phyloP scores from a whole-genome alignment of 2,888 invertebrate species.

The Mesorhabditis sp. region DNA sequence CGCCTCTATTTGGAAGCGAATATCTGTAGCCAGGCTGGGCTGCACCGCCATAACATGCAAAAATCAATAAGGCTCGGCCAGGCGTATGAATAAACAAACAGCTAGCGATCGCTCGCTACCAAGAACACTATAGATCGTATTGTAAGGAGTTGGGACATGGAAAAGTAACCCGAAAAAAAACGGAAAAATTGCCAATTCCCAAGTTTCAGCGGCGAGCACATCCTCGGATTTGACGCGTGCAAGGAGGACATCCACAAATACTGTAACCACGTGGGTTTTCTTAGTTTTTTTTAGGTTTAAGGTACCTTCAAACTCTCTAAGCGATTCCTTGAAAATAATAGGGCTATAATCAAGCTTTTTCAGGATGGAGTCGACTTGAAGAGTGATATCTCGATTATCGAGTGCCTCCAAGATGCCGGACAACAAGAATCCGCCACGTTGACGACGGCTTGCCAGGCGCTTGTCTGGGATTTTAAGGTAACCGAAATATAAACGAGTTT shows the following conservation, averaged over 20 bases:
- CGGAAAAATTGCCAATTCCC: background rate
- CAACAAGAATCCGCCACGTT: conserved; percentile 50
- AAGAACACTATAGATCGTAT: no score
- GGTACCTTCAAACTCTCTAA: background rate
- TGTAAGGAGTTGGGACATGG: background rate
- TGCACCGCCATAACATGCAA: no score
- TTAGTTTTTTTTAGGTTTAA: background rate
- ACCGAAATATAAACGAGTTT: background rate
- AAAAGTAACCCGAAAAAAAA: background rate
- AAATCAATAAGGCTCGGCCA: no score
- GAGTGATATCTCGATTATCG: conserved; percentile 52
- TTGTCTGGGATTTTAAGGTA: conserved; percentile 58
- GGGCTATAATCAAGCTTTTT: conserved; percentile 8
- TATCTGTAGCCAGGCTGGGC: no score
- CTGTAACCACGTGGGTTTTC: conserved; percentile 32
- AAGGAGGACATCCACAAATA: conserved; percentile 48
- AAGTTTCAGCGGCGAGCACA: conserved; percentile 10
- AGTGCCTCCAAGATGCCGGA: conserved; percentile 68
- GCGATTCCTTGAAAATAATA: background rate
- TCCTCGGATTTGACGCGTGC: conserved; percentile 40
- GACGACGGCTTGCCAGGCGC: conserved; percentile 40
- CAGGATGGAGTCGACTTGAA: conserved; percentile 37
- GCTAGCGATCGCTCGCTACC: background rate
- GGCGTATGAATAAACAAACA: background rate
- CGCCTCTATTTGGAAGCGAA: no score